Conservation (phyloP, 2,113 vertebrate species). For the Platanista minor region DNA sequence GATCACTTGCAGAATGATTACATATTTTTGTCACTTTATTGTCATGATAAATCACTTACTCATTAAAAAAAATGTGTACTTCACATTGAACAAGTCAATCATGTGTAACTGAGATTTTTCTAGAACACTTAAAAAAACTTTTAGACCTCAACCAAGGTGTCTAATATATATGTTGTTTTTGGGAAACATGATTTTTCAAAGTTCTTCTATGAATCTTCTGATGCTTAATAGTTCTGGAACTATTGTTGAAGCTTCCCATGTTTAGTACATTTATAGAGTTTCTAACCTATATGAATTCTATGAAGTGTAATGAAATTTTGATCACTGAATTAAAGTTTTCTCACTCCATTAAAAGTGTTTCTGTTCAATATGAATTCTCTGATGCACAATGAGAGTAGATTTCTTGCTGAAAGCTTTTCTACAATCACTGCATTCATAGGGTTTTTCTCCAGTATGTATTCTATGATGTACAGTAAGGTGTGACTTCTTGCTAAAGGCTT, state of each 20-base stretch:
- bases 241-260: background rate
- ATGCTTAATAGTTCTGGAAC: background rate
- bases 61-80: background rate
- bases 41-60: background rate
- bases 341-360: background rate
- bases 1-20: background rate
- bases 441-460: background rate
- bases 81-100: background rate
- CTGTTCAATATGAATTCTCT: background rate
- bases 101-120: background rate
- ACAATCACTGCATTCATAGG: background rate
- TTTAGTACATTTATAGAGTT: background rate
- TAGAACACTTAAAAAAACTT: background rate
- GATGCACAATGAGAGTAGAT: background rate
- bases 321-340: background rate
- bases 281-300: background rate
- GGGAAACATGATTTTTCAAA: background rate
- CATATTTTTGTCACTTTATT: background rate
- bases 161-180: background rate
- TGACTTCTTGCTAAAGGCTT: slow-evolving; percentile 33
- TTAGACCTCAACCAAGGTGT: background rate
- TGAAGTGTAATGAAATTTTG: background rate
- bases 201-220: background rate
- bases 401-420: slow-evolving; percentile 3
- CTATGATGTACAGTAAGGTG: background rate